Base-by-base conservation (phyloP, 2,888 invertebrate species). In the Stegophylla sp. region DNA sequence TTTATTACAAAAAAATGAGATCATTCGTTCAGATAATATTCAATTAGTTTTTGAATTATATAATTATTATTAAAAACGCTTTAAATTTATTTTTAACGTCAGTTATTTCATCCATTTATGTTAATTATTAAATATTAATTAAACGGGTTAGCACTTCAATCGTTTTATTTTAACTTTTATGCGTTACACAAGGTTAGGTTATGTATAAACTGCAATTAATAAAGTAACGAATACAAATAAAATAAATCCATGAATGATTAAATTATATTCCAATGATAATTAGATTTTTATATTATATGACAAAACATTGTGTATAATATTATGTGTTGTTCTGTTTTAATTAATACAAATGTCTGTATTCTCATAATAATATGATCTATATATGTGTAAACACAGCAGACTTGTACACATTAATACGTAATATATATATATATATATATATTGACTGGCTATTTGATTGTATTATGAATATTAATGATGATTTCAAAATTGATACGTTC, bases 391-490 rank as follows among this genome's bases (percentile, higher is more conserved):
- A n/a, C n/a, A n/a, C n/a, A n/a, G n/a, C n/a, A n/a, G n/a, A n/a
- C n/a, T n/a, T n/a, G n/a, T n/a, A n/a, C n/a, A n/a, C n/a, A 34
- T 51, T 20, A 51, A n/a, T n/a, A n/a, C 7, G 20, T 20, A 20
- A 56, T 3, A 56, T 53, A 53, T 10, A 23, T 56, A 9, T 9
- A 56, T 4, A n/a, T 9, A 17, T 51, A 26, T 26, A 10, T 28
- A 17, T 0, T 28, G 17, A 1, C 17, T n/a, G 9, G 26, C 13
- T 5, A 26, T 73, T 41, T 43, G 26, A 61, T 61, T 73, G 26
- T 73, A 59, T 59, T 45, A 61, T 61, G 59, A 45, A 45, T 59
- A 73, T 61, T 73, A 73, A 73, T 45, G 73, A 73, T n/a, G n/a
- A n/a, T 72, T 73, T 73, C n/a, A 28, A 59, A 13, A 72, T 73